Evolutionary conservation across 2,888 invertebrate species (phyloP).

Genomic region (Falcaria lacertinaria): DNA sequence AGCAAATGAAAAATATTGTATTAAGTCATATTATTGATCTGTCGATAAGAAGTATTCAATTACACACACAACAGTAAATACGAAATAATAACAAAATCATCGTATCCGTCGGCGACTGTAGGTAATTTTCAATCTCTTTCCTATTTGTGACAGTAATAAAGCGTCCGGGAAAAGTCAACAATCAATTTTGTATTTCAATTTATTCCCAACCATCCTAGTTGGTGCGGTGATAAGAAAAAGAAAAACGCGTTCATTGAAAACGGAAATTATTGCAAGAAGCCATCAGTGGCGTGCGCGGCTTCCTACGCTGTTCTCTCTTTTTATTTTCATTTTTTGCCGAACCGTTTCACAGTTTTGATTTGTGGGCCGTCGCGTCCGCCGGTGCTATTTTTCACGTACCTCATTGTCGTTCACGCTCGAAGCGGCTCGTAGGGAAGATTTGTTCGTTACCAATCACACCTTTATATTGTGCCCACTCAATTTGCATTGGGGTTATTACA

Average conservation of each 20-base stretch:
- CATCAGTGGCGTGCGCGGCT: constrained; percentile 70
- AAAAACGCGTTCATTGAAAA: constrained; percentile 76
- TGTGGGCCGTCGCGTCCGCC: constrained; percentile 50
- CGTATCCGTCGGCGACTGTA: constrained; percentile 56
- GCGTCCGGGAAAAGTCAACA: constrained; percentile 77
- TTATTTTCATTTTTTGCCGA: constrained; percentile 43
- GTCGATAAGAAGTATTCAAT: constrained; percentile 9
- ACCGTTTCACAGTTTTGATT: constrained; percentile 63
- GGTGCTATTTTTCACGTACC: constrained; percentile 61
- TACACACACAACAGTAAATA: constrained; percentile 34
- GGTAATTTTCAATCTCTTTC: constrained; percentile 77
- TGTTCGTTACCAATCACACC: constrained; percentile 44
- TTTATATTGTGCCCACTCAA: constrained; percentile 33
- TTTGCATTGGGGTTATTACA: constrained; percentile 35
- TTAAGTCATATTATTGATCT: constrained; percentile 1
- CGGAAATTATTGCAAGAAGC: constrained; percentile 80
- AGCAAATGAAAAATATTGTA: no score
- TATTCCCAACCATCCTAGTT: constrained; percentile 78
- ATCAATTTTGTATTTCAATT: constrained; percentile 81
- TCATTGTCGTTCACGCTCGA: constrained; percentile 57
- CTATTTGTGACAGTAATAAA: constrained; percentile 80
- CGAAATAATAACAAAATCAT: constrained; percentile 49
- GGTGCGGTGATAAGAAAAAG: constrained; percentile 78
- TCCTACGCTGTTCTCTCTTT: constrained; percentile 50
- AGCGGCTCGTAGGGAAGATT: constrained; percentile 37